These are phyloP conservation scores for Micronycteris hirsuta DNA, from an alignment of 2,113 vertebrate species.

Conservation along the genomic window DNA sequence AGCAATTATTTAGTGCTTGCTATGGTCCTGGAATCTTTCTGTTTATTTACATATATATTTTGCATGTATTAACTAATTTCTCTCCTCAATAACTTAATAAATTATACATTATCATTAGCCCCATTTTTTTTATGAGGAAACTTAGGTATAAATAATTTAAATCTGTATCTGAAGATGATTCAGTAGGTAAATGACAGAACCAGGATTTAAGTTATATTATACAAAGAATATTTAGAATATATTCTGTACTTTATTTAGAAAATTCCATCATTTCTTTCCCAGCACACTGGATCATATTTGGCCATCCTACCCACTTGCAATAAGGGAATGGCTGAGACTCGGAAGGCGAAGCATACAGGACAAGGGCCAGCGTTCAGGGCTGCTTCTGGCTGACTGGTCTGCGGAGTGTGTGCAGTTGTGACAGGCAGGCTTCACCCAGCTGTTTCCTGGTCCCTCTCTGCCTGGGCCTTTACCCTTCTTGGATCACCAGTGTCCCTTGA, in stretches of 20 bases:
- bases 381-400: background rate
- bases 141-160: background rate
- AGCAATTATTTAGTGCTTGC: background rate
- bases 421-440: background rate
- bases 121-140: background rate
- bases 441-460: background rate
- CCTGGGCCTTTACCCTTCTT: background rate
- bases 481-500: background rate
- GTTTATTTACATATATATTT: background rate
- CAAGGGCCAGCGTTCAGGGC: no score
- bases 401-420: background rate
- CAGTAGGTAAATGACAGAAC: background rate
- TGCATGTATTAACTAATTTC: background rate
- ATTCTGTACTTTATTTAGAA: background rate
- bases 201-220: background rate
- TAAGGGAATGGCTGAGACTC: background rate
- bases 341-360: fast-evolving
- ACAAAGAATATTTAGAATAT: background rate
- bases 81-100: background rate
- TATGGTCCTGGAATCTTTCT: background rate
- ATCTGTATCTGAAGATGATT: background rate
- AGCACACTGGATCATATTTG: background rate
- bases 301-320: fast-evolving
- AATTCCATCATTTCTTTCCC: background rate
- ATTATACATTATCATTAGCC: background rate